Percentiles rank a stretch among this genome's conserved stretches.
Conservation (phyloP, 2,797 vertebrate genomes). For the Scolopax bukidnonensis region DNA sequence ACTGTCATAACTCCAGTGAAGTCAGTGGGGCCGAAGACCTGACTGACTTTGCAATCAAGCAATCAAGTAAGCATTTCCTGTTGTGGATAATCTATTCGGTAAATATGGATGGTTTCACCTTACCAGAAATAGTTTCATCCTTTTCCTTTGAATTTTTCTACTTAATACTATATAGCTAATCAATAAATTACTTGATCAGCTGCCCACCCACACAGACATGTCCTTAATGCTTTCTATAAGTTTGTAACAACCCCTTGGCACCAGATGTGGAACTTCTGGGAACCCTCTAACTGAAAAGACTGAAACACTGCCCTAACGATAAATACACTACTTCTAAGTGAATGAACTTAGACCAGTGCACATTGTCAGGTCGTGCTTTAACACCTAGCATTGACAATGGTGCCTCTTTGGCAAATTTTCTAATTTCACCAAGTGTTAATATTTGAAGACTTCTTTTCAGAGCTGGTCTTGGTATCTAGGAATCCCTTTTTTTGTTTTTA, state of each 20-base stretch:
- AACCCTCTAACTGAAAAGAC: not conserved
- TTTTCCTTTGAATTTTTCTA: slow-evolving; percentile 23
- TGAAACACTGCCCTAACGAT: not conserved
- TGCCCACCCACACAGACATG: not conserved
- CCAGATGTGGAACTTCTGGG: slow-evolving; percentile 33
- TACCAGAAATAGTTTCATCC: slow-evolving; percentile 45
- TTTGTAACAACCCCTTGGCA: slow-evolving; percentile 34
- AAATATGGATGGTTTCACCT: slow-evolving; percentile 6
- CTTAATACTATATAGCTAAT: slow-evolving; percentile 26
- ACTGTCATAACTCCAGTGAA: slow-evolving; percentile 3
- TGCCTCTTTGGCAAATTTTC: not conserved
- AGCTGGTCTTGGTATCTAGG: not conserved
- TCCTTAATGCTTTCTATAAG: slow-evolving; percentile 16
- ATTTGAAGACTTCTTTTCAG: not conserved
- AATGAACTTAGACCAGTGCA: not conserved
- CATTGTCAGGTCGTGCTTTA: not conserved
- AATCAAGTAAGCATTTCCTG: slow-evolving; percentile 39
- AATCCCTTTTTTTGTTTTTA: not conserved
- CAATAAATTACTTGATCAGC: slow-evolving; percentile 44
- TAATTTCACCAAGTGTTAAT: not conserved
- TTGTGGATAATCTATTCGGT: not conserved
- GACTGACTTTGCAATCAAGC: slow-evolving; percentile 36
- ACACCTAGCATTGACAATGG: not conserved
- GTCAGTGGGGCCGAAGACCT: not conserved
- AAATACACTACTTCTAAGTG: not conserved